Evolutionary conservation across 2,888 invertebrate genomes (phyloP).

Genomic region (Scaptomyza caliginosa): DNA sequence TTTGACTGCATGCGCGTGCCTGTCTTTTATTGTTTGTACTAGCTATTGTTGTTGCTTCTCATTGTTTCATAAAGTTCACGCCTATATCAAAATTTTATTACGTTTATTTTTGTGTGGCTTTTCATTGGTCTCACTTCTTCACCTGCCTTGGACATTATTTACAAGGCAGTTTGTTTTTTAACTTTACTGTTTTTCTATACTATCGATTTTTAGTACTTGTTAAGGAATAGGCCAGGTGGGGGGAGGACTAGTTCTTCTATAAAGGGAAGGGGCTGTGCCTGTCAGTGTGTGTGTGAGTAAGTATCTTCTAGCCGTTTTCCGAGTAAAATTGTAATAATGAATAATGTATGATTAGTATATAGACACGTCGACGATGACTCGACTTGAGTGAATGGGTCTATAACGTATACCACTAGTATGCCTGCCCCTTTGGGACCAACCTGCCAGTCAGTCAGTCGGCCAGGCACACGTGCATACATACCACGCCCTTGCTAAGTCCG

Average conservation of each 20-base stretch:
- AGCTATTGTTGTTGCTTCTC: neutral
- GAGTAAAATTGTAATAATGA: slow-evolving; percentile 75
- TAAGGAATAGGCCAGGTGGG: slow-evolving; percentile 21
- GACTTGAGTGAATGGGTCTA: slow-evolving; percentile 34
- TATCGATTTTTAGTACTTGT: slow-evolving; percentile 71
- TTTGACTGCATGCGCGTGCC: slow-evolving; percentile 68
- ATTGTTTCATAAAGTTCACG: slow-evolving; percentile 73
- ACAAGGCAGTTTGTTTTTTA: slow-evolving; percentile 64
- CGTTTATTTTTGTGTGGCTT: slow-evolving; percentile 13
- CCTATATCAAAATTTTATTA: slow-evolving; percentile 76
- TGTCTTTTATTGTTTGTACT: slow-evolving; percentile 56
- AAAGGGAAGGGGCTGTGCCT: neutral
- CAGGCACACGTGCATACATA: slow-evolving; percentile 7
- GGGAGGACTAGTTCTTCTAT: neutral
- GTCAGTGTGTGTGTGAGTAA: slow-evolving; percentile 5
- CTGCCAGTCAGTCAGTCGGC: slow-evolving; percentile 1
- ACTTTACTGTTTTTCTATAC: slow-evolving; percentile 67
- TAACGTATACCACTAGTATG: neutral
- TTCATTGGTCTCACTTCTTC: slow-evolving; percentile 28
- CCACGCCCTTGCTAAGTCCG: slow-evolving; percentile 26
- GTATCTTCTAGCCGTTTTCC: slow-evolving; percentile 72
- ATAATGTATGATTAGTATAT: slow-evolving; percentile 79
- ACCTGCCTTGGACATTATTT: slow-evolving; percentile 59
- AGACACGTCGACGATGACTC: slow-evolving; percentile 79
- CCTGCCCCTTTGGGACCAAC: slow-evolving; percentile 26